These are phyloP conservation scores for Heliconius erato DNA, from an alignment of 2,888 invertebrate species.

Conservation along the genomic window DNA sequence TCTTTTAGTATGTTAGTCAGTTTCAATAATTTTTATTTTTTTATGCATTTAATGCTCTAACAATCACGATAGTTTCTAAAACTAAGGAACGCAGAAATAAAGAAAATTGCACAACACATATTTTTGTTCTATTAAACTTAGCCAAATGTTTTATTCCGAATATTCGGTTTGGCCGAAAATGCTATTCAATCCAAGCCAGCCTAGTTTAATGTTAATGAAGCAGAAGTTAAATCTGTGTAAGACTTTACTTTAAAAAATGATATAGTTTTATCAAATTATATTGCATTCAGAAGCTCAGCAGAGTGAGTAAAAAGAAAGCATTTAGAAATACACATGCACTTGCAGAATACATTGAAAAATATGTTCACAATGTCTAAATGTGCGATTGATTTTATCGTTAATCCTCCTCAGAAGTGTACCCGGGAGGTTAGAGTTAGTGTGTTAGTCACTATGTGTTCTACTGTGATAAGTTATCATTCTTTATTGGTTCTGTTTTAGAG, in stretches of 20 bases:
- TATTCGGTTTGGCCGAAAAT: no score
- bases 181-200: no score
- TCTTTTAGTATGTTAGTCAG: no score
- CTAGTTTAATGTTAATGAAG: no score
- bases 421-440: conserved; percentile 75
- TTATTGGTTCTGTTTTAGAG: neutral
- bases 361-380: conserved; percentile 44
- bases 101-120: no score
- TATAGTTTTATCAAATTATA: neutral
- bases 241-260: neutral
- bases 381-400: conserved; percentile 65
- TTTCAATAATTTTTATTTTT: no score
- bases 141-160: no score
- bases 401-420: conserved; percentile 74
- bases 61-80: no score
- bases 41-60: no score
- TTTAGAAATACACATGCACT: neutral
- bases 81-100: no score
- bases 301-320: neutral
- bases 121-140: no score
- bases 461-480: conserved; percentile 21
- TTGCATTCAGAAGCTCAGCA: neutral
- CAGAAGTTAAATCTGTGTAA: neutral
- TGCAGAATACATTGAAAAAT: neutral
- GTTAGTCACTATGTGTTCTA: conserved; percentile 65